Evolutionary conservation across 2,797 vertebrate genomes (phyloP), one percentile per base, ranked within the genome.

Genomic region (Champsocephalus gunnari): DNA sequence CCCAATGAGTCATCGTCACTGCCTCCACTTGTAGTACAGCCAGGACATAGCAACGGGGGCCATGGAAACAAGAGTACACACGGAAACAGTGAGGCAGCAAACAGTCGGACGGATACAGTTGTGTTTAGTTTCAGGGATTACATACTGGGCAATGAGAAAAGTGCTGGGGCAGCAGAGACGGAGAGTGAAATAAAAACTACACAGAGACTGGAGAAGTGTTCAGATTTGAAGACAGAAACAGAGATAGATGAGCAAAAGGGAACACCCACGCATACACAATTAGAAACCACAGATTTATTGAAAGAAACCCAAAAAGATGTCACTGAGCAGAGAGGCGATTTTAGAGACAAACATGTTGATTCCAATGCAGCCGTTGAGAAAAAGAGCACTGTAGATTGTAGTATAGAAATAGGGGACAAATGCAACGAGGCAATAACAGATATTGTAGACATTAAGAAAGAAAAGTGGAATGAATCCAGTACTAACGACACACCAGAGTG

Each of bases 121-220:
- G 85, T 92, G 92, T 95, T 96, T 90, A 94, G 93, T 88, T 96
- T 96, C 80, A 94, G 87, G 89, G 81, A 95, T 87, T 95, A 95
- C 84, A 91, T 96, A 77, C 85, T 95, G 80, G 95, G 94, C 8
- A 89, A 63, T 55, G 72, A 43, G 53, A 81, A 53, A 24, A 69
- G 47, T 61, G 44, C 28, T 1, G 54, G 53, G 70, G 63, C 66
- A 76, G 53, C 38, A 48, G 80, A 80, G 77, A 78, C 12, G 1
- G 71, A 84, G 68, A 79, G 69, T n/a, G 48, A 78, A 75, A 67
- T 66, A 12, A 74, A 72, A 67, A 9, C 58, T 53, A 48, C 51
- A 44, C 59, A 54, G 62, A 78, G 64, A 4, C 28, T 58, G 58
- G 65, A 78, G 59, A 49, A 69, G 81, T 58, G 54, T 72, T 44